Evolutionary conservation across 2,888 invertebrate genomes (phyloP).

Genomic region (Muschampia plurimacula): DNA sequence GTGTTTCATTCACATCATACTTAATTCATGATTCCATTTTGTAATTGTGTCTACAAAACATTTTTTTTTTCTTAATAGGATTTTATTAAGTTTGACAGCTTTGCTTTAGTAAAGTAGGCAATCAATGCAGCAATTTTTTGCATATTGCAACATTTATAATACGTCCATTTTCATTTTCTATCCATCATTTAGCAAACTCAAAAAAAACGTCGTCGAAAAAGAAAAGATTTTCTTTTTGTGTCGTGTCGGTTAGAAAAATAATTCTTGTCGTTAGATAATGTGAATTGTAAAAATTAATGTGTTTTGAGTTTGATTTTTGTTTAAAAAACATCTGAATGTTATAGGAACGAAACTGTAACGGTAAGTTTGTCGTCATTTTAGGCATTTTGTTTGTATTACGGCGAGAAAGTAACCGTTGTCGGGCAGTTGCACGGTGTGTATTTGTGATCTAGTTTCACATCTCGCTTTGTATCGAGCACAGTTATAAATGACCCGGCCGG

Average conservation of each 20-base stretch:
- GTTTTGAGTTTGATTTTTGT: constrained; percentile 59
- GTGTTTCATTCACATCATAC: no score
- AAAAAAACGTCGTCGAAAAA: constrained; percentile 21
- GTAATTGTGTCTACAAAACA: no score
- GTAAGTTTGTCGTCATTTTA: constrained; percentile 77
- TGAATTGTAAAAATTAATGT: constrained; percentile 64
- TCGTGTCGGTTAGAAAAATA: constrained; percentile 59
- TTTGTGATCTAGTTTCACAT: constrained; percentile 77
- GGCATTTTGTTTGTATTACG: constrained; percentile 75
- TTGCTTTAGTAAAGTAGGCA: background rate
- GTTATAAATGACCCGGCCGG: constrained; percentile 72
- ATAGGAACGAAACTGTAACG: constrained; percentile 59
- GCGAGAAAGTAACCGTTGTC: constrained; percentile 82
- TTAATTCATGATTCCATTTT: no score
- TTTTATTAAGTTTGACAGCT: no score
- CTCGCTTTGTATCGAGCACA: constrained; percentile 63
- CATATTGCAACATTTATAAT: constrained; percentile 57
- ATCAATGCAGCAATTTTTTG: background rate
- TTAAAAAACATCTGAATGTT: constrained; percentile 53
- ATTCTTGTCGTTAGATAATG: constrained; percentile 67
- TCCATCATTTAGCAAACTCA: constrained; percentile 65
- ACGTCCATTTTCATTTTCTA: constrained; percentile 72
- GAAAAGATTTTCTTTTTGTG: constrained; percentile 62
- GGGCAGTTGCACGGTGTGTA: constrained; percentile 62
- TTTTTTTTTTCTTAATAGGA: no score